Conservation (phyloP, 1,140 invertebrate genomes). For the Colletes gigas region DNA sequence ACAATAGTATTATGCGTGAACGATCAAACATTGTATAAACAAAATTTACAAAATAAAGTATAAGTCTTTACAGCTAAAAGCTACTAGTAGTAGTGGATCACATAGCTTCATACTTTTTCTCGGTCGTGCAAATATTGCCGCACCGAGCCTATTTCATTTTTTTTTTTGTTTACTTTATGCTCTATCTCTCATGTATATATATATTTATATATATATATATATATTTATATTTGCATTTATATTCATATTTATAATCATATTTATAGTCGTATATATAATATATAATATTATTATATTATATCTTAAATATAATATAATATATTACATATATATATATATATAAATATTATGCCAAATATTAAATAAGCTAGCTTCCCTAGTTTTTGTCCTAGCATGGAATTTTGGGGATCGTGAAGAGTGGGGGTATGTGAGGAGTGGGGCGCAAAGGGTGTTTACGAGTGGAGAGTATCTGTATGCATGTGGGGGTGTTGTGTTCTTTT, state of each 20-base stretch:
- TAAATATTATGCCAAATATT: constrained; percentile 80
- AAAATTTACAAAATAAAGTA: constrained; percentile 83
- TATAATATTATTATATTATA: constrained; percentile 65
- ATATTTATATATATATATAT: constrained; percentile 64
- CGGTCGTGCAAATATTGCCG: constrained; percentile 68
- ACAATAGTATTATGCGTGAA: constrained; percentile 81
- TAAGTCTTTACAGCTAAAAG: constrained; percentile 82
- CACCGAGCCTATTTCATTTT: constrained; percentile 67
- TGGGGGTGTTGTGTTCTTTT: constrained; percentile 25
- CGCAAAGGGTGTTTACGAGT: constrained; percentile 45
- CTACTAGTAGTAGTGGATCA: constrained; percentile 81
- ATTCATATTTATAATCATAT: constrained; percentile 66
- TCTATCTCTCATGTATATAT: constrained; percentile 68
- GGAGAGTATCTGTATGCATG: constrained; percentile 19
- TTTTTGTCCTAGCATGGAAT: constrained; percentile 71
- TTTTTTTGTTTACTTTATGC: constrained; percentile 71
- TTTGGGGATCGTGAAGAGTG: constrained; percentile 62
- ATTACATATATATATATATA: constrained; percentile 67
- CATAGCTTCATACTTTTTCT: constrained; percentile 80
- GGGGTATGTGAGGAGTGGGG: constrained; percentile 48
- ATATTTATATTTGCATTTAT: constrained; percentile 65
- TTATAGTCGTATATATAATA: constrained; percentile 68
- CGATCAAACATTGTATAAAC: constrained; percentile 82
- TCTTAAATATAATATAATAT: constrained; percentile 66
- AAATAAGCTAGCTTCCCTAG: constrained; percentile 80